Evolutionary conservation across 2,113 vertebrate genomes (phyloP).

Genomic region (Falcunculus frontatus): DNA sequence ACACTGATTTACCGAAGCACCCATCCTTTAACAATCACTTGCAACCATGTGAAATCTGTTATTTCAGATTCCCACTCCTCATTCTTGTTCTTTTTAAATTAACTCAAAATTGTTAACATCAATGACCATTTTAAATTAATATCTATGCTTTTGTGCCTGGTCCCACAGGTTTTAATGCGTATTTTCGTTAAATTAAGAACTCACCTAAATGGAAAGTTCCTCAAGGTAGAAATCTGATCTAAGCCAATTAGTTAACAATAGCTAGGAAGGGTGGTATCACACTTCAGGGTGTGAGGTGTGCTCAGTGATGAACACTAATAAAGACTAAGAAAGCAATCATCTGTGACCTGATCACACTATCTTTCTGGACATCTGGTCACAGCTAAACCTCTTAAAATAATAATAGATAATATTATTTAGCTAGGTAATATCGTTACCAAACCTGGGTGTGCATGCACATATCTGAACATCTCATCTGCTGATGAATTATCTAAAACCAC

Average conservation of each 20-base stretch:
- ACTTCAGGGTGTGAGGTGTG: not conserved
- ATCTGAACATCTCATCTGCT: not conserved
- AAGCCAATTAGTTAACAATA: not conserved
- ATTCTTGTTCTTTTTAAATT: not conserved
- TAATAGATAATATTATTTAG: not conserved
- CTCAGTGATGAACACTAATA: not conserved
- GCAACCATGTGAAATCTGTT: not conserved
- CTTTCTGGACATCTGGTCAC: not conserved
- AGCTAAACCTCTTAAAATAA: not conserved
- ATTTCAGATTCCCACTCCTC: not conserved
- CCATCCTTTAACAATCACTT: not conserved
- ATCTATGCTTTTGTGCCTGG: not conserved
- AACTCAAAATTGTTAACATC: not conserved
- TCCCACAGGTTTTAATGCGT: not conserved
- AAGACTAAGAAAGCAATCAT: not conserved
- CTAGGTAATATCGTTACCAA: not conserved
- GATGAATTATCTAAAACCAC: not conserved
- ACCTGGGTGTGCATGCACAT: not conserved
- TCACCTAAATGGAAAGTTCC: not conserved
- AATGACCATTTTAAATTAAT: not conserved
- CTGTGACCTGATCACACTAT: not conserved
- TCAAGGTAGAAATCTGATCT: not conserved
- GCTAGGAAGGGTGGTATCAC: not conserved
- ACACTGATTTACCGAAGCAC: not conserved
- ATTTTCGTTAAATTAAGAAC: not conserved